Evolutionary conservation across 2,888 invertebrate species (phyloP), one percentile per base, ranked within the genome.

Genomic region (Tenthredo scrophulariae): DNA sequence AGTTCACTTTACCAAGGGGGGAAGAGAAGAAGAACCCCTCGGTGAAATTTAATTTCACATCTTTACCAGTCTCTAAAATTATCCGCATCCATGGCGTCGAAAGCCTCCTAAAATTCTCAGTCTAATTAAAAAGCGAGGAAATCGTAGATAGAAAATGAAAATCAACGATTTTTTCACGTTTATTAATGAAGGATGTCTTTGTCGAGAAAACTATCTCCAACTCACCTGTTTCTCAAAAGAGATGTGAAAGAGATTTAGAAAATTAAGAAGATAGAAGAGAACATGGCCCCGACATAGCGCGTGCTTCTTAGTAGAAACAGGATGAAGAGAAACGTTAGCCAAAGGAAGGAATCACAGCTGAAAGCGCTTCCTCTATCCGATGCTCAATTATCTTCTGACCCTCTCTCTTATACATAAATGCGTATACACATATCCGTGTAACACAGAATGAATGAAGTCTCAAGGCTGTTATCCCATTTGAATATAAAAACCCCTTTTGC

Each of bases 301-400:
- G 77, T 54, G 58, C 37, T 70, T 46, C 46, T 83, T 26, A 50
- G 74, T 54, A 74, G 87, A 85, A 88, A 87, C 89, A 89, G 87
- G 89, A 89, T 88, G 89, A 88, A 85, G 86, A 88, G 86, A 86
- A 87, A 89, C 90, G 90, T 90, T 89, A 87, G 46, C 82, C 18
- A 84, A 86, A 88, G 88, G 88, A 88, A 89, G 89, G 89, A 89
- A 89, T 89, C 89, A 89, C 89, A 89, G 89, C 88, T 88, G 89
- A 89, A 87, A 85, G 90, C 88, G 87, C 87, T 87, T 88, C 87
- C 88, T 88, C n/a, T 83, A 15, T 70, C 4, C 70, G 67, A 83
- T 83, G 83, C 83, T 67, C 83, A 83, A 83, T 83, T 83, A 83
- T 67, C 67, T 83, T 82, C 86, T 86, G 40, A 62, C 75, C 62